Percentiles rank a stretch among this genome's conserved stretches.
phyloP scores from a whole-genome alignment of 2,797 vertebrate genomes.

The Cryptoblepharus egeriae region DNA sequence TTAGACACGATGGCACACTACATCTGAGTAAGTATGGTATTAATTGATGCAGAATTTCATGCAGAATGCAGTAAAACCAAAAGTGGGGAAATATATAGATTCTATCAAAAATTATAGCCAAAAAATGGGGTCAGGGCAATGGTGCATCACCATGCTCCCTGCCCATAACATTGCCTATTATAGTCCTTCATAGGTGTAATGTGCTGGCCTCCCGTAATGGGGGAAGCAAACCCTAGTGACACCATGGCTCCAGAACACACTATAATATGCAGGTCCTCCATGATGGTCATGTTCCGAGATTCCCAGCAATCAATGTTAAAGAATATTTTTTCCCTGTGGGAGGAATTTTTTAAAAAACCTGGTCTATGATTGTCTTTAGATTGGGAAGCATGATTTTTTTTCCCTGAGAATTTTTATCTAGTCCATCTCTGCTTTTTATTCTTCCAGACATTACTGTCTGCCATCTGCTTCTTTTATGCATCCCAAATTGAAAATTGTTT shows the following conservation, averaged over 20 bases:
- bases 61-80: no score
- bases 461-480: slow-evolving; percentile 26
- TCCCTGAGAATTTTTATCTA: neutral
- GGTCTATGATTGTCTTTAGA: neutral
- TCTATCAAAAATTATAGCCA: no score
- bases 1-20: no score
- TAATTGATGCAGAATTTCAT: no score
- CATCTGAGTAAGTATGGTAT: no score
- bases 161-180: no score
- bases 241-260: neutral
- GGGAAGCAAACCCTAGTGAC: no score
- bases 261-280: neutral
- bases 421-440: slow-evolving; percentile 33
- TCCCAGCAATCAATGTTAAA: neutral
- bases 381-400: neutral
- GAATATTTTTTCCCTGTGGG: neutral
- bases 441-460: neutral
- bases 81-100: no score
- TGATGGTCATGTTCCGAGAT: neutral
- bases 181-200: no score
- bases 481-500: neutral
- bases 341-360: neutral
- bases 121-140: no score
- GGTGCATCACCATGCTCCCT: no score
- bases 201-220: no score